Conservation (phyloP, 2,797 vertebrate species). For the Sternotherus odoratus region DNA sequence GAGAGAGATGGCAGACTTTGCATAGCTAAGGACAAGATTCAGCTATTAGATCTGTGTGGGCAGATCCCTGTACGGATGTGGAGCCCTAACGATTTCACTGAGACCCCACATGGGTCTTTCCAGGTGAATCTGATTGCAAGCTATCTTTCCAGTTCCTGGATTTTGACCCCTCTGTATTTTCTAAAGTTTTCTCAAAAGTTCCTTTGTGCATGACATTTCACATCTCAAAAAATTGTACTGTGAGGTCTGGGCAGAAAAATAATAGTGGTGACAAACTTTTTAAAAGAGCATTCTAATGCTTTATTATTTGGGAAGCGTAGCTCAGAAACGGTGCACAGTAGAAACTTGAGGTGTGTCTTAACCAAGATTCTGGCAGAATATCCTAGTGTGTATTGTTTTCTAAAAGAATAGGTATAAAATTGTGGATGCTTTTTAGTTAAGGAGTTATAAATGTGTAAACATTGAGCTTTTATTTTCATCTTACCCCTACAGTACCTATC, state of each 20-base stretch:
- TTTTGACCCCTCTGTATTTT: neutral
- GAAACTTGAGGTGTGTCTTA: neutral
- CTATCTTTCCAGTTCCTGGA: neutral
- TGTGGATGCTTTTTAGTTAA: neutral
- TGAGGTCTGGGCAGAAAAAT: rapidly evolving
- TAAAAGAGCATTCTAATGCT: neutral
- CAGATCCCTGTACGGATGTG: neutral
- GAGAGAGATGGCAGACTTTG: neutral
- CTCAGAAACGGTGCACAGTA: neutral
- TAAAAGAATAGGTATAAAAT: neutral
- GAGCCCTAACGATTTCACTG: neutral
- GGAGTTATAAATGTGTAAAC: neutral
- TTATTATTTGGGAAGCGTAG: neutral
- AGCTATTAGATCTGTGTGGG: neutral
- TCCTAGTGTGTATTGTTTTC: neutral
- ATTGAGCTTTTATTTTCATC: neutral
- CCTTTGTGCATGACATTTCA: neutral
- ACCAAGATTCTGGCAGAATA: neutral
- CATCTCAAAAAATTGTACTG: neutral
- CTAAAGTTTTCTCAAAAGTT: neutral
- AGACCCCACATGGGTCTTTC: rapidly evolving
- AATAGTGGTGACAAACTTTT: neutral
- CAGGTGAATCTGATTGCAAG: neutral
- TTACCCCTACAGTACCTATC: neutral
- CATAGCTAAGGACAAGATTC: neutral